phyloP scores from a whole-genome alignment of 1,140 invertebrate species.

The Apis laboriosa region DNA sequence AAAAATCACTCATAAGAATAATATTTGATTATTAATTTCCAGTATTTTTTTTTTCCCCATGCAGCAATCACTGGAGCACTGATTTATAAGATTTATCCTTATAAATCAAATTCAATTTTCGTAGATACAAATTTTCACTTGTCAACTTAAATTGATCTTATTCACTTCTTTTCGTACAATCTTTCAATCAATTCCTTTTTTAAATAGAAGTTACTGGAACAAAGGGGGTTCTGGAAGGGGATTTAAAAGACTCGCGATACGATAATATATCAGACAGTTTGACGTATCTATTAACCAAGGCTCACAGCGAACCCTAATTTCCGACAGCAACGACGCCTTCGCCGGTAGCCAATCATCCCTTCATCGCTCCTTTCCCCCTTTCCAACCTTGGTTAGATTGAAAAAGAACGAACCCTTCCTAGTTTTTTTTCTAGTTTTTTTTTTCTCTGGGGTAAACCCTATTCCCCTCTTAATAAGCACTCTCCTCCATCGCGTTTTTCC shows the following conservation, averaged over 20 bases:
- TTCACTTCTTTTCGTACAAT: too few species aligned
- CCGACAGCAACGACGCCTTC: slow-evolving; percentile 49
- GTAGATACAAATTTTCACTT: too few species aligned
- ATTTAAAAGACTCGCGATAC: slow-evolving; percentile 2
- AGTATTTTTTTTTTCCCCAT: too few species aligned
- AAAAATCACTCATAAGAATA: too few species aligned
- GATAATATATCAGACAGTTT: slow-evolving; percentile 61
- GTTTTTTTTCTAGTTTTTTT: slow-evolving; percentile 2
- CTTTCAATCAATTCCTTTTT: not conserved
- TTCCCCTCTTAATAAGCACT: slow-evolving; percentile 64
- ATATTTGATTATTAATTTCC: too few species aligned
- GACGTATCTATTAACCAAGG: slow-evolving; percentile 63
- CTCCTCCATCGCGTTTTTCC: slow-evolving; percentile 31
- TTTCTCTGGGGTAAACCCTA: slow-evolving; percentile 27
- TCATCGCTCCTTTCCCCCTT: slow-evolving; percentile 3
- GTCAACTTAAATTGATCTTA: too few species aligned
- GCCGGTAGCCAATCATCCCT: slow-evolving; percentile 38
- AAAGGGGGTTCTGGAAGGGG: too few species aligned
- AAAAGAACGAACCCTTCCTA: slow-evolving; percentile 31
- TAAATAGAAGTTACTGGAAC: too few species aligned
- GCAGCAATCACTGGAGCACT: too few species aligned
- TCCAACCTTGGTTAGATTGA: slow-evolving; percentile 8
- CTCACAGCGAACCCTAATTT: slow-evolving; percentile 52
- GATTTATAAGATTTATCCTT: too few species aligned
- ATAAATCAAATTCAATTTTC: too few species aligned